Evolutionary conservation across 2,797 vertebrate species (phyloP).

Genomic region (Hyperoplus lanceolatus): DNA sequence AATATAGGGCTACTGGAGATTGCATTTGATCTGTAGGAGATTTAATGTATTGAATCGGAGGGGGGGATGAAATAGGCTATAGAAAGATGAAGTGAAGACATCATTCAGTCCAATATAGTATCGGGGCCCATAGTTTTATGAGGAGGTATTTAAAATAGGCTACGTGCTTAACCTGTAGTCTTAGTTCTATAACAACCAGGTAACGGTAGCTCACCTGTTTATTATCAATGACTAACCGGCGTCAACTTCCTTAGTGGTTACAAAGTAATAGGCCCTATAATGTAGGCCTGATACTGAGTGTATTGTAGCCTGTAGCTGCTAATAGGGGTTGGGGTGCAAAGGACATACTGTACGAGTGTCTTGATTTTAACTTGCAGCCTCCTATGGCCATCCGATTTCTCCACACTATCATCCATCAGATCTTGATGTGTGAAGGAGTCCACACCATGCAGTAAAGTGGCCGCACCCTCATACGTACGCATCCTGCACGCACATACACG

Average conservation of each 20-base stretch:
- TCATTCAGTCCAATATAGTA: background rate
- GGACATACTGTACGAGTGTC: rapidly evolving
- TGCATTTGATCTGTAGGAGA: background rate
- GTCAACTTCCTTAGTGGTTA: slow-evolving; percentile 33
- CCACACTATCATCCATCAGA: slow-evolving; percentile 41
- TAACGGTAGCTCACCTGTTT: slow-evolving; percentile 19
- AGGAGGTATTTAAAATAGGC: background rate
- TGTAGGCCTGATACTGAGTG: slow-evolving; percentile 19
- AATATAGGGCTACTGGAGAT: too few species aligned
- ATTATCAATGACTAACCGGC: background rate
- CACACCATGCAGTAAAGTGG: slow-evolving; percentile 79
- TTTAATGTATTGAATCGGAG: background rate
- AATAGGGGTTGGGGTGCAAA: background rate
- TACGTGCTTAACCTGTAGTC: background rate
- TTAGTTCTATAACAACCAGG: background rate
- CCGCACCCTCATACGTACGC: slow-evolving; percentile 81
- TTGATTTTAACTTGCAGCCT: background rate
- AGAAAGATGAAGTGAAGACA: background rate
- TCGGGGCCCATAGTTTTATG: slow-evolving; percentile 10
- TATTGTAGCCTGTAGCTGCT: slow-evolving; percentile 26
- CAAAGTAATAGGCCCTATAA: slow-evolving; percentile 4
- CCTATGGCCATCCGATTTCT: background rate
- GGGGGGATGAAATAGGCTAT: background rate
- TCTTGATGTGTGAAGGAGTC: slow-evolving; percentile 59
- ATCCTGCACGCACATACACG: slow-evolving; percentile 61